Percentiles rank a stretch among this genome's conserved stretches.
Conservation (phyloP, 1,140 invertebrate genomes). For the Bombus superbus region DNA sequence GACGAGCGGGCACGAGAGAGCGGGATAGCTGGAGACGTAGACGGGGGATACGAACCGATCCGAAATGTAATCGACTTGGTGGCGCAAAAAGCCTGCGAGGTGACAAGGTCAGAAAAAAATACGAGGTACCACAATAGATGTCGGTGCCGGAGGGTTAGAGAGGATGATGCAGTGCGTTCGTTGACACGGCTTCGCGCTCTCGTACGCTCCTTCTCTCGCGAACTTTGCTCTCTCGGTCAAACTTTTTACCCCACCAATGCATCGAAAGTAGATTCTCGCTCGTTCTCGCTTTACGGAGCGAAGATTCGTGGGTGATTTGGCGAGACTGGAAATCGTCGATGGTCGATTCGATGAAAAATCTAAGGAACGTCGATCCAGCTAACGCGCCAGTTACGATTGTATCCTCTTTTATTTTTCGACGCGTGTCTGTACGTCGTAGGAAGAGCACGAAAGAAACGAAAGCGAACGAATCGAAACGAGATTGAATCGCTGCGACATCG, state of each 20-base stretch:
- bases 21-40: not conserved
- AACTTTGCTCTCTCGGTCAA: not conserved
- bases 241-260: not conserved
- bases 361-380: not conserved
- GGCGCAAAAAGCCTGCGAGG: constrained; percentile 29
- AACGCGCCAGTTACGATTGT: not conserved
- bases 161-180: constrained; percentile 38
- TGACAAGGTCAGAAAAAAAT: constrained; percentile 44
- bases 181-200: constrained; percentile 37
- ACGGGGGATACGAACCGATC: constrained; percentile 37
- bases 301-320: not conserved
- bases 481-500: not conserved
- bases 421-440: fast-evolving
- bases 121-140: not conserved
- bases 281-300: not conserved
- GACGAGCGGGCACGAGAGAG: constrained; percentile 37
- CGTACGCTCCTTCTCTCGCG: not conserved
- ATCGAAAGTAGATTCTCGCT: too few relatives aligned
- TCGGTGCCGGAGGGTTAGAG: not conserved
- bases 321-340: not conserved
- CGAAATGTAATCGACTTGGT: constrained; percentile 56
- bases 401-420: fast-evolving
- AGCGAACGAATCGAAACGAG: not conserved
- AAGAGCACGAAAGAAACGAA: not conserved
- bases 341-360: too few relatives aligned